Base-by-base conservation (phyloP, 2,888 invertebrate genomes). In the Parapristionchus giblindavisi region DNA sequence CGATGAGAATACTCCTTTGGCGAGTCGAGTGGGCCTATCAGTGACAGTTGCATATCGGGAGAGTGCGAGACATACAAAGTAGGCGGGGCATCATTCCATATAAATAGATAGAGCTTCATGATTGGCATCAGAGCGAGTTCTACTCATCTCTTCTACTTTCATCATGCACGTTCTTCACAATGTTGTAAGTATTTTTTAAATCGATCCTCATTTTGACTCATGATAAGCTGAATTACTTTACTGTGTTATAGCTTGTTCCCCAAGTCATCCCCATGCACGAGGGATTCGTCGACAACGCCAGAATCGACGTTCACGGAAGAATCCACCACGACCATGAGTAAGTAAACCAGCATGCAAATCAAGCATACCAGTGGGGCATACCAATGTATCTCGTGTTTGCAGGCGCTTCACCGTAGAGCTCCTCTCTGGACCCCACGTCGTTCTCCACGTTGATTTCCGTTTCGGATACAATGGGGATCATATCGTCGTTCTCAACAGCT, bases 371-470 rank as follows among this genome's bases (percentile, higher is more conserved):
- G 8, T n/a, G 6, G 24, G 11, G 29, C 29, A 14, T 24, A 56
- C n/a, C 6, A 24, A 17, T n/a, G n/a, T n/a, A 51, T 14, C 51
- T 43, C 58, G 32, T 5, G 14, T 38, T 36, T 77, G 38, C 71
- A 79, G 81, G 54, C 81, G 80, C 70, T 84, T 84, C 71, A 79
- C 80, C 75, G 79, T 84, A 32, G 84, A 84, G 68, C 78, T 84
- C 56, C 78, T 84, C 75, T 81, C 83, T 40, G 84, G 84, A 68
- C 83, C 84, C 48, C 78, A 82, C 75, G 78, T 84, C 76, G 83
- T 84, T 58, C 79, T 84, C 60, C 84, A 84, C 77, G 78, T 84
- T 71, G 81, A 82, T 77, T 84, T 84, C 82, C 84, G 84, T 24
- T 84, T 84, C 80, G 71, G 77, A 27, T 76, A 77, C 61, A 56